phyloP scores from a whole-genome alignment of 2,888 invertebrate genomes.

The Thera britannica region DNA sequence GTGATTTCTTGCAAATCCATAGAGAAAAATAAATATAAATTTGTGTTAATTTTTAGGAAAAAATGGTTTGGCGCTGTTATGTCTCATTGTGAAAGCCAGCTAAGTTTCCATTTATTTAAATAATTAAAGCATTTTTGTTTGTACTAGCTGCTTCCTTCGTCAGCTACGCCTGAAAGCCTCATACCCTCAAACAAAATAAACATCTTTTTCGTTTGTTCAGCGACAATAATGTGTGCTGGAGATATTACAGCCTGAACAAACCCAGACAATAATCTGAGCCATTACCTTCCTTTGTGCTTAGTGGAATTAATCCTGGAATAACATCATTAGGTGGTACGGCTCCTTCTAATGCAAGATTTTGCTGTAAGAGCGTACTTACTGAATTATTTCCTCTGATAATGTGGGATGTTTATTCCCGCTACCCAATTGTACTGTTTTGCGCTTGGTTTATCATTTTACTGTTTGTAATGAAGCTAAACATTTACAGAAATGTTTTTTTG shows the following conservation, averaged over 20 bases:
- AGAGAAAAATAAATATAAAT: no score
- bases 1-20: no score
- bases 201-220: slow-evolving; percentile 41
- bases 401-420: slow-evolving; percentile 11
- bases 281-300: slow-evolving; percentile 50
- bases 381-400: slow-evolving; percentile 14
- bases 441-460: background rate
- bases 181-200: slow-evolving; percentile 33
- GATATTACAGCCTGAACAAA: slow-evolving; percentile 35
- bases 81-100: no score
- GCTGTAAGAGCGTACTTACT: slow-evolving; percentile 14
- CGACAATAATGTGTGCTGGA: slow-evolving; percentile 40
- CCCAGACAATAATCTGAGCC: slow-evolving; percentile 40
- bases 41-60: no score
- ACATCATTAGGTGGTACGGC: slow-evolving; percentile 46
- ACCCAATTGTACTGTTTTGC: background rate
- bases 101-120: no score
- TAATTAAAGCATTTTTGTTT: background rate
- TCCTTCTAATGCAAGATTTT: slow-evolving; percentile 24
- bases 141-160: slow-evolving; percentile 2
- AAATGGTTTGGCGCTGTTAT: no score
- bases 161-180: slow-evolving; percentile 26
- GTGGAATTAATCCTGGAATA: slow-evolving; percentile 53
- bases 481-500: background rate
- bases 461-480: background rate